Evolutionary conservation across 2,888 invertebrate genomes (phyloP), one percentile per base, ranked within the genome.

Genomic region (Barypeithes pellucidus): DNA sequence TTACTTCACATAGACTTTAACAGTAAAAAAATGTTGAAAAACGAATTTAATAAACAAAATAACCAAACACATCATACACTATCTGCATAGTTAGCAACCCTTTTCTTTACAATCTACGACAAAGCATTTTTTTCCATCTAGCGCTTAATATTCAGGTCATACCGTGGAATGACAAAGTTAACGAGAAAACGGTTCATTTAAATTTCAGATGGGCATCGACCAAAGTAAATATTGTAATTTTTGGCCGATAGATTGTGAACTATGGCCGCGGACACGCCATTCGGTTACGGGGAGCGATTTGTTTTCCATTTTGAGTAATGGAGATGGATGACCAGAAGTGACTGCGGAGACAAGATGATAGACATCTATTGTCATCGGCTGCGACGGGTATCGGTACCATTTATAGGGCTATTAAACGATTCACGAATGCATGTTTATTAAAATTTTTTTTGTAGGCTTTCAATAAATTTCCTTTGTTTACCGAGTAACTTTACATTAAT

Each of bases 151-250:
- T 57, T 33, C 54, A 33, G 54, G 54, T 33, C 36, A 57, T 57
- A 57, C 33, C 8, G 33, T 16, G 54, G 14, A 52, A 54, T 39
- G 52, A 50, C 54, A 52, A 52, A 54, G 54, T 54, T 54, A 66
- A 66, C 54, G 39, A 54, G 66, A 66, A 66, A 52, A 54, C 66
- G 14, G 66, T 20, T 54, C 41, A 66, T 66, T 66, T 54, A 52
- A 66, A 54, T 66, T 66, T 66, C 43, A 66, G 33, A 57, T 57
- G 54, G 54, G 54, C 54, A 33, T 57, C 54, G 54, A 29, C 54
- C 33, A 57, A 57, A 57, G 29, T 33, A 57, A 57, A 57, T 57
- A 57, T 57, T 57, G 54, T 57, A 57, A 57, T 57, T 57, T 33
- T 57, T 33, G 54, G 33, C 54, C 16, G 33, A 57, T 57, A 57